These are phyloP conservation scores for Geophilus truncorum DNA, from an alignment of 2,888 invertebrate genomes.

Conservation along the genomic window DNA sequence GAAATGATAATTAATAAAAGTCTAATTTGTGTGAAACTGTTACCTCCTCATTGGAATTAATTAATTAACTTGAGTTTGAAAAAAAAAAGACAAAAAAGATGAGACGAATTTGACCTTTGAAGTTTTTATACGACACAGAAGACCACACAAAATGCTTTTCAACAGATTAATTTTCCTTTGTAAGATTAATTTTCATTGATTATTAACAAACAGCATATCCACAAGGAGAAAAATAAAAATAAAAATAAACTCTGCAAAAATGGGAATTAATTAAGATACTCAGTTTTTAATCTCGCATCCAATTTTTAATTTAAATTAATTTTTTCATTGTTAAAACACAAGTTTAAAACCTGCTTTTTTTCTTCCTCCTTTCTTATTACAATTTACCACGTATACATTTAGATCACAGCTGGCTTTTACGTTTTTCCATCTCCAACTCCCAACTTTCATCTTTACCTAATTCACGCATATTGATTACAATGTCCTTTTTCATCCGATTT, in stretches of 20 bases:
- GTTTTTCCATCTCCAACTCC: not conserved
- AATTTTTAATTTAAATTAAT: not conserved
- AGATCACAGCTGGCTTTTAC: slow-evolving; percentile 17
- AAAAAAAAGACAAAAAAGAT: too few relatives aligned
- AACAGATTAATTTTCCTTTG: too few relatives aligned
- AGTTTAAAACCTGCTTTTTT: too few relatives aligned
- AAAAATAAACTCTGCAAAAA: not conserved
- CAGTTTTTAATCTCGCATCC: not conserved
- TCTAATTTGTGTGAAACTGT: too few relatives aligned
- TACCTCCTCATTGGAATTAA: not conserved
- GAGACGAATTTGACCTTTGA: not conserved
- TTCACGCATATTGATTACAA: not conserved
- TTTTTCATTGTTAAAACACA: not conserved
- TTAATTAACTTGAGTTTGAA: too few relatives aligned
- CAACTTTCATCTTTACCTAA: not conserved
- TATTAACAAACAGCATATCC: not conserved
- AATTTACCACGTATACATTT: not conserved
- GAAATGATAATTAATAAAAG: too few relatives aligned
- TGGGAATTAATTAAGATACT: not conserved
- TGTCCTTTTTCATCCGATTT: not conserved
- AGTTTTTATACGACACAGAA: not conserved
- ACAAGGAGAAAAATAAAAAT: not conserved
- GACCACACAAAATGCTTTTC: too few relatives aligned
- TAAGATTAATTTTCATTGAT: not conserved
- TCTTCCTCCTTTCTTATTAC: not conserved